Percentiles rank a stretch among this genome's conserved stretches.
These are phyloP conservation scores for Elephas maximus DNA, from an alignment of 2,113 vertebrate species.

Conservation along the genomic window DNA sequence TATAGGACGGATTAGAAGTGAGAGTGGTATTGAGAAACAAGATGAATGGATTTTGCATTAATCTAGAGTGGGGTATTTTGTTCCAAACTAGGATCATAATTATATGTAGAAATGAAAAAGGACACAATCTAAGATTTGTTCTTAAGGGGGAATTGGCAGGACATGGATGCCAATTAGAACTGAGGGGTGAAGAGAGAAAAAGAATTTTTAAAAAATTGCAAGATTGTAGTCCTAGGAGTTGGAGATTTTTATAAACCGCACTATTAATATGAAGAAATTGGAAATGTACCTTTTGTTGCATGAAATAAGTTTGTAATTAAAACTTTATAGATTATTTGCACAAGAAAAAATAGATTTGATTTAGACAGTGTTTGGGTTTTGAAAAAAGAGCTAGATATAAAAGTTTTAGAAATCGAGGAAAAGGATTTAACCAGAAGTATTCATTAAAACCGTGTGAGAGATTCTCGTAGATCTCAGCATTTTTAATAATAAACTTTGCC, in stretches of 20 bases:
- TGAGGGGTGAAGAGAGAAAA: conserved; percentile 8
- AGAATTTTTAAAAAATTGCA: neutral
- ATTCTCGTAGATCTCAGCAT: neutral
- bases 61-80: conserved; percentile 52
- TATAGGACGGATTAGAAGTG: conserved; percentile 51
- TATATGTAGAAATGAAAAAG: conserved; percentile 33
- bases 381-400: neutral
- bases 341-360: neutral
- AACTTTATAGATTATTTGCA: conserved; percentile 35
- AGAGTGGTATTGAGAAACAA: conserved; percentile 50
- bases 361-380: conserved; percentile 23
- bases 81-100: conserved; percentile 52
- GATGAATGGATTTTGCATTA: conserved; percentile 19
- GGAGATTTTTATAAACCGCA: conserved; percentile 21
- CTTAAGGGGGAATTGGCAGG: conserved; percentile 33
- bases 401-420: neutral
- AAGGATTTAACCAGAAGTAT: neutral
- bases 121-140: neutral
- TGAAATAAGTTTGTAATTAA: conserved; percentile 46
- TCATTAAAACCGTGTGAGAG: conserved; percentile 24
- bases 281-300: conserved; percentile 31
- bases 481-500: neutral
- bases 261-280: conserved; percentile 40
- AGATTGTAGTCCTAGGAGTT: neutral
- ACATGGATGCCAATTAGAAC: neutral